A percentile compares a stretch with the other conserved stretches of the same genome.
These are phyloP conservation scores for Ruditapes philippinarum DNA, from an alignment of 1,140 invertebrate genomes.

Conservation along the genomic window DNA sequence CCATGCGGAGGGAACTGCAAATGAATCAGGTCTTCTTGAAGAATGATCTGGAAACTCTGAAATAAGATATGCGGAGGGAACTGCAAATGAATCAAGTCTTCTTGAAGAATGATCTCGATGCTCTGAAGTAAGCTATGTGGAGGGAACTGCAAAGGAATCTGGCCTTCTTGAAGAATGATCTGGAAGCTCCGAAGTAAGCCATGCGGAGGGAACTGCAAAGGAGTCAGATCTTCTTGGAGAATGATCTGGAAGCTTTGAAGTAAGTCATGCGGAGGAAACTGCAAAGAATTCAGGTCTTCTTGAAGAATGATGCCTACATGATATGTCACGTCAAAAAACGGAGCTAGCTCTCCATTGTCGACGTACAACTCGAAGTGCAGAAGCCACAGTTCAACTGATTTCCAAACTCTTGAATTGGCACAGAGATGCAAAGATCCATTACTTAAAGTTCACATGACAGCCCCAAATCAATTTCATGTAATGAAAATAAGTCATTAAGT, in stretches of 20 bases:
- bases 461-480: slow-evolving; percentile 70
- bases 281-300: too few relatives aligned
- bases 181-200: too few relatives aligned
- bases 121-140: slow-evolving; percentile 68
- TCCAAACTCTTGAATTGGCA: neutral
- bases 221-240: too few relatives aligned
- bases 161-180: too few relatives aligned
- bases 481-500: slow-evolving; percentile 28
- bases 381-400: slow-evolving; percentile 51
- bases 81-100: neutral
- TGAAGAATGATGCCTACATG: slow-evolving; percentile 57
- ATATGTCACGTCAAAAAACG: neutral
- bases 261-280: too few relatives aligned
- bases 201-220: too few relatives aligned
- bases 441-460: slow-evolving; percentile 53
- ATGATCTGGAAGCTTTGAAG: too few relatives aligned
- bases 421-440: slow-evolving; percentile 41
- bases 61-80: slow-evolving; percentile 65
- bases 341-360: slow-evolving; percentile 72
- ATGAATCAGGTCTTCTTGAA: neutral
- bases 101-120: slow-evolving; percentile 42
- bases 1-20: slow-evolving; percentile 65
- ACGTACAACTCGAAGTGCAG: slow-evolving; percentile 63
- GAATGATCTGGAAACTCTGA: slow-evolving; percentile 58
- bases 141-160: slow-evolving; percentile 6